Conservation (phyloP, 2,888 invertebrate genomes). For the Xestia ashworthii region DNA sequence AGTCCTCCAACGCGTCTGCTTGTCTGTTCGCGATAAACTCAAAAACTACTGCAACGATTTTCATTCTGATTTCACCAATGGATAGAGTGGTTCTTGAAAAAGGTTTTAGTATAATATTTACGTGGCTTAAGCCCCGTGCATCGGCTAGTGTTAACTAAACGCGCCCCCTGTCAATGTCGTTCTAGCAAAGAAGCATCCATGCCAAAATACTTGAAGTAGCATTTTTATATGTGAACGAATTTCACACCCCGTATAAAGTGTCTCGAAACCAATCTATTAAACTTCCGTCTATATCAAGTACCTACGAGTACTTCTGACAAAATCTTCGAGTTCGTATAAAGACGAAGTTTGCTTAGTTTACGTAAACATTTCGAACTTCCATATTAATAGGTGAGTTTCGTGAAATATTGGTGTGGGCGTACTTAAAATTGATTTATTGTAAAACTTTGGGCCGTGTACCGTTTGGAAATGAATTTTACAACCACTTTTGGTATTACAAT, state of each 20-base stretch:
- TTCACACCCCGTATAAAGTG: slow-evolving; percentile 11
- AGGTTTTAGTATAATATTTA: too few species aligned
- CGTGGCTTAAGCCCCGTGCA: too few species aligned
- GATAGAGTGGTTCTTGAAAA: too few species aligned
- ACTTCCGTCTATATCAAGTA: slow-evolving; percentile 30
- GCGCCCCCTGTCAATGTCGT: not conserved
- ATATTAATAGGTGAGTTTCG: slow-evolving; percentile 69
- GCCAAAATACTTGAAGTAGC: not conserved
- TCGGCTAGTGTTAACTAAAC: not conserved
- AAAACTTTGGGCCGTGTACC: slow-evolving; percentile 66
- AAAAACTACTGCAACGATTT: too few species aligned
- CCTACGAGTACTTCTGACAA: slow-evolving; percentile 16
- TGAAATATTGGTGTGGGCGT: slow-evolving; percentile 73
- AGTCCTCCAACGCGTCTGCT: too few species aligned
- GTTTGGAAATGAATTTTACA: slow-evolving; percentile 66
- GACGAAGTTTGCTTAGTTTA: slow-evolving; percentile 60
- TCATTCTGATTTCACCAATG: too few species aligned
- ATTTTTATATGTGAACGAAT: not conserved
- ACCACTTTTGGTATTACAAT: slow-evolving; percentile 52
- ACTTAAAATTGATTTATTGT: slow-evolving; percentile 76
- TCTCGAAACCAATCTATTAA: slow-evolving; percentile 39
- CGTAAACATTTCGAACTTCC: slow-evolving; percentile 66
- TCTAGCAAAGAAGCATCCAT: not conserved
- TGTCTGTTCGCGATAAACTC: too few species aligned
- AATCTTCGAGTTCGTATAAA: slow-evolving; percentile 43